Evolutionary conservation across 2,113 vertebrate species (phyloP), one percentile per base, ranked within the genome.

Genomic region (Tamias sibiricus): DNA sequence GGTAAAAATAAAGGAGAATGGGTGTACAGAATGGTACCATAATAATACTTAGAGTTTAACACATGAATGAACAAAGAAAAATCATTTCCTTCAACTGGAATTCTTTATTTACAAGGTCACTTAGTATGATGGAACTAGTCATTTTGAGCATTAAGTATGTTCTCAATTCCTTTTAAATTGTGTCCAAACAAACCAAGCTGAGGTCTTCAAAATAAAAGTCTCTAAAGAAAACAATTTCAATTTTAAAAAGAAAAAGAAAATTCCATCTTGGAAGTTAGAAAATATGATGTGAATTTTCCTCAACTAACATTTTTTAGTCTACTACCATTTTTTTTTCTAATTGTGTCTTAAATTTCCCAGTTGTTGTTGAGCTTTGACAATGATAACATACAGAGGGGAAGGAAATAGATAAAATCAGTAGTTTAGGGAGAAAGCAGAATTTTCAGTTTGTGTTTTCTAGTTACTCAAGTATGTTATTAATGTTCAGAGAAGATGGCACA

Each of bases 171-270:
- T 69, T 72, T 91, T 90, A 19, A 62, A 94, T 42, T 77, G 37
- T 68, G 90, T 90, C 97, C 44, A 94, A 64, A 69, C 57, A 95
- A 97, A 94, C 1, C 32, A n/a, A 64, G 54, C 35, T 37, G 74
- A 95, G 59, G 44, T 35, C 74, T 10, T 28, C 42, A 49, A 96
- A 91, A 42, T 76, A 24, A 37, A 35, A 32, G 37, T 40, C n/a
- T 96, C 97, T 97, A 35, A 96, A 97, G 71, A 95, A 97, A 96
- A 97, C 90, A 92, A 94, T 54, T 77, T 79, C 92, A 10, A 80
- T 37, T 74, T 69, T 2, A 64, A 54, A 40, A 54, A 80, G 89
- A n/a, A 88, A 93, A 96, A 72, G 54, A 95, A 94, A 92, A 96
- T 69, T 80, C 6, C 2, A 76, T 3, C 57, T 37, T 94, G 72